Evolutionary conservation across 2,113 vertebrate genomes (phyloP).

Genomic region (Tachycineta bicolor): DNA sequence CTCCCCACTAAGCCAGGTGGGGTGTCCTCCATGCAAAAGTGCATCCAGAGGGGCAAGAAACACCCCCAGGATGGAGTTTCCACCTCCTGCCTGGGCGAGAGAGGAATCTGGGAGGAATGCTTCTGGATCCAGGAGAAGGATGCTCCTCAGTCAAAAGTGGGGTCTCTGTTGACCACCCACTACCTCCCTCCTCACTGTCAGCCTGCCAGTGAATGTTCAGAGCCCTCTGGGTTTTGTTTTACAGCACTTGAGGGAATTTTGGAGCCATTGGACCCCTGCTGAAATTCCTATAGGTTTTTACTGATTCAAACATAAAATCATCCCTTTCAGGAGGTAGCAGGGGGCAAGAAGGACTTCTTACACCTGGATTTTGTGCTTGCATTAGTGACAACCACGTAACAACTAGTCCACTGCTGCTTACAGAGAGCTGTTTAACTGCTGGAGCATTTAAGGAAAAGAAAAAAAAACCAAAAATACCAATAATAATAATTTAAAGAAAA

Average conservation of each 20-base stretch:
- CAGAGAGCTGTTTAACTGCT: conserved; percentile 62
- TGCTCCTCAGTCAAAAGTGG: not conserved
- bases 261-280: not conserved
- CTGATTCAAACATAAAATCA: conserved; percentile 14
- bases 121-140: not conserved
- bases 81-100: rapidly evolving
- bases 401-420: conserved; percentile 11
- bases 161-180: not conserved
- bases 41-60: not conserved
- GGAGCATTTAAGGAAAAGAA: not conserved
- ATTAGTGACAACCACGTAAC: conserved; percentile 33
- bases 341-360: not conserved
- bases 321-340: not conserved
- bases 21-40: not conserved
- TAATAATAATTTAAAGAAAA: not conserved
- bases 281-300: conserved; percentile 29
- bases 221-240: conserved; percentile 10
- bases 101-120: not conserved
- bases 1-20: not conserved
- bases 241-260: conserved; percentile 36
- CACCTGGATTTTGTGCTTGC: not conserved
- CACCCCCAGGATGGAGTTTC: not conserved
- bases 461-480: not conserved
- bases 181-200: rapidly evolving
- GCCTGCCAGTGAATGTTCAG: not conserved